Evolutionary conservation across 2,888 invertebrate species (phyloP), one percentile per base, ranked within the genome.

Genomic region (Nycteola revayana): DNA sequence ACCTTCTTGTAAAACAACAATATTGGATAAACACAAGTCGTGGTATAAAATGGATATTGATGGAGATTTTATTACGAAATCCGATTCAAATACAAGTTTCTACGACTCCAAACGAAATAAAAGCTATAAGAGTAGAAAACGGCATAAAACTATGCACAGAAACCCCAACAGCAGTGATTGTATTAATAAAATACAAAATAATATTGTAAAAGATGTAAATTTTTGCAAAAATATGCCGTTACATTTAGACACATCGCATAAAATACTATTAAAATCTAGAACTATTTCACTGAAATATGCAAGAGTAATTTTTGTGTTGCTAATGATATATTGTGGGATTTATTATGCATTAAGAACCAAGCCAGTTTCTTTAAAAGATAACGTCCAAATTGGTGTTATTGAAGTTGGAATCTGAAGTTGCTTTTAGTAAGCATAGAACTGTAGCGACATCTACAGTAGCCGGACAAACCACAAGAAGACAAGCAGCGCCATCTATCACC

Each of bases 1-100:
- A 14, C 14, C 14, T 5, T 14, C 14, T 3, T 3, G 14, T 14
- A 36, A 31, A 14, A 7, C n/a, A 0, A 25, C 8, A 1, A 6
- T 28, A 18, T 65, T 54, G 22, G 67, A 72, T 7, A 69, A 66
- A 28, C 53, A 73, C 33, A 72, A 72, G 20, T 73, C 73, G 0
- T 73, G 73, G 73, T 73, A 73, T 32, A 67, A 69, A 36, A 1
- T 71, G 1, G 73, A 73, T 9, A 25, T 72, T 0, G 70, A 70
- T 0, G 69, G 66, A 0, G 57, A 41, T 0, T 69, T 28, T 4
- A 72, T 68, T 0, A 70, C 73, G 0, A 64, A 51, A 52, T 0
- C 9, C 2, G 14, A 1, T 21, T 7, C 18, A 27, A 14, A 14
- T 14, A n/a, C n/a, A n/a, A n/a, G n/a, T n/a, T n/a, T n/a, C n/a